These are phyloP conservation scores for Gobiocypris rarus DNA, from an alignment of 2,113 vertebrate genomes.

Conservation along the genomic window DNA sequence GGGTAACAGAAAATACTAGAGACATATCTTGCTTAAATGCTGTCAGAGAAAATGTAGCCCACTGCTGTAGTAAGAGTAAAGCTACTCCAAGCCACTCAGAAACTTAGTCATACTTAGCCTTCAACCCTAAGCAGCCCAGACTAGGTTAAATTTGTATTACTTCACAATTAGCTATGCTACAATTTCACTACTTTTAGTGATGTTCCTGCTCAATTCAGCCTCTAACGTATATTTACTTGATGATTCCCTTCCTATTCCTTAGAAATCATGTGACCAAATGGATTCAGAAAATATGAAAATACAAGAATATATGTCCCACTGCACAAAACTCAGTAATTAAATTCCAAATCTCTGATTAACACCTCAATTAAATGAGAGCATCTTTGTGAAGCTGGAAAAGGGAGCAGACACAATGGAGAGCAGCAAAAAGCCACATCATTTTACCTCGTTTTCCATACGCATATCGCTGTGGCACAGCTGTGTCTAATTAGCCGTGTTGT, in stretches of 20 bases:
- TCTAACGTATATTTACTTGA: not conserved
- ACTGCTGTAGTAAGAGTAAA: too few species aligned
- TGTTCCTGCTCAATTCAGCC: not conserved
- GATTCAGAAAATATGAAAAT: not conserved
- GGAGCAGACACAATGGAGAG: conserved; percentile 15
- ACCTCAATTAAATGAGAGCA: conserved; percentile 21
- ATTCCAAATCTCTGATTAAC: conserved; percentile 23
- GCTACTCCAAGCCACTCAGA: not conserved
- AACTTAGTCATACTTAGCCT: not conserved
- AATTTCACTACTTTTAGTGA: not conserved
- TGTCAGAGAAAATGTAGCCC: too few species aligned
- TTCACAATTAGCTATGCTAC: not conserved
- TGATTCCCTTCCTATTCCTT: not conserved
- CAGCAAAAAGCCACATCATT: not conserved
- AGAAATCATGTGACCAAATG: not conserved
- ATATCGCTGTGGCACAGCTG: conserved; percentile 1
- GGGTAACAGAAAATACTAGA: too few species aligned
- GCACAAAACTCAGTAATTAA: conserved; percentile 25
- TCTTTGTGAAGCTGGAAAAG: conserved; percentile 10
- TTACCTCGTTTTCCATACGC: not conserved
- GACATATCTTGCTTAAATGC: too few species aligned
- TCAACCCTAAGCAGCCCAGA: not conserved
- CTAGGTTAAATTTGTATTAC: not conserved
- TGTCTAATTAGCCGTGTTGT: conserved; percentile 1
- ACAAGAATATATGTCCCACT: not conserved